These are phyloP conservation scores for Epinotia nisella DNA, from an alignment of 2,888 invertebrate species.

Conservation along the genomic window DNA sequence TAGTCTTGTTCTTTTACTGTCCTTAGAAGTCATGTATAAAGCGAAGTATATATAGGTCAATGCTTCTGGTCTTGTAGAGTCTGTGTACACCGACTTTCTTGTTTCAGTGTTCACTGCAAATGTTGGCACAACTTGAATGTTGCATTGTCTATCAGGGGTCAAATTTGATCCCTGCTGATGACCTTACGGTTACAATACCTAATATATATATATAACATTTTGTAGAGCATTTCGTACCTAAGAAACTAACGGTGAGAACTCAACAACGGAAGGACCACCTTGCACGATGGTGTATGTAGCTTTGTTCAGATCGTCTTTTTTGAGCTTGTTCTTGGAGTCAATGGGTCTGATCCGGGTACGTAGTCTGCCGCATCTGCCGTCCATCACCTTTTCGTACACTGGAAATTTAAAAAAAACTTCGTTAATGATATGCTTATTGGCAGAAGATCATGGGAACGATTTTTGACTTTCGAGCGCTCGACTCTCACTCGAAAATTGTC, in stretches of 20 bases:
- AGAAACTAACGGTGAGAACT: constrained; percentile 55
- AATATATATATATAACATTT: neutral
- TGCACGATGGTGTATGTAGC: constrained; percentile 71
- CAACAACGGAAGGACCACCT: constrained; percentile 63
- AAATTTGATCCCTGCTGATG: neutral
- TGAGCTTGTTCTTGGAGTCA: constrained; percentile 67
- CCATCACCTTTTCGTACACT: constrained; percentile 74
- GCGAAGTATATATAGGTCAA: too few relatives aligned
- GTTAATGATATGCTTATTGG: neutral
- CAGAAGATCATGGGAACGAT: neutral
- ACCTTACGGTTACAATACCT: neutral
- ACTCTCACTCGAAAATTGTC: too few relatives aligned
- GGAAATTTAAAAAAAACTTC: constrained; percentile 46
- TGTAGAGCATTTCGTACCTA: neutral
- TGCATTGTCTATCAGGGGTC: neutral
- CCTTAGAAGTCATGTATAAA: too few relatives aligned
- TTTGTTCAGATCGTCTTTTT: constrained; percentile 70
- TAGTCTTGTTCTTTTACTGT: too few relatives aligned
- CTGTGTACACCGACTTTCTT: neutral
- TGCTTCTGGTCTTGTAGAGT: too few relatives aligned
- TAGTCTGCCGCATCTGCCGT: constrained; percentile 75
- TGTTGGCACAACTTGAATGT: neutral
- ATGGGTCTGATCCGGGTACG: constrained; percentile 73
- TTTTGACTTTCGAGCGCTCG: too few relatives aligned
- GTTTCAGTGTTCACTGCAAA: neutral